A percentile compares a stretch with the other conserved stretches of the same genome.
These are phyloP conservation scores for Eidolon dupreanum DNA, from an alignment of 2,797 vertebrate genomes.

Conservation along the genomic window DNA sequence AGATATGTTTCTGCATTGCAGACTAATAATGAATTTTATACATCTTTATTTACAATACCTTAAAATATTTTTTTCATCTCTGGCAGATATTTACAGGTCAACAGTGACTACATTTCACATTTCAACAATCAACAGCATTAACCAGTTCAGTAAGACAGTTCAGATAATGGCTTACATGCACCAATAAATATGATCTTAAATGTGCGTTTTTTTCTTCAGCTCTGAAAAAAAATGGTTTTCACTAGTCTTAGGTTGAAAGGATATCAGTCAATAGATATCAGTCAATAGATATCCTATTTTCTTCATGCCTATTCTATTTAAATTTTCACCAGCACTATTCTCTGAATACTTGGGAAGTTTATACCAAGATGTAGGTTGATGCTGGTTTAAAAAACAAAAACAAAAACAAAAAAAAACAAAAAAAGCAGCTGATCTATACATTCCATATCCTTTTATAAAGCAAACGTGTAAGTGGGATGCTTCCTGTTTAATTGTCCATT, in stretches of 20 bases:
- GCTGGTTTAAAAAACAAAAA: constrained; percentile 57
- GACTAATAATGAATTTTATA: constrained; percentile 91
- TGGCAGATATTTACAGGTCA: constrained; percentile 93
- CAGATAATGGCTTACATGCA: constrained; percentile 91
- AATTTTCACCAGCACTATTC: constrained; percentile 78
- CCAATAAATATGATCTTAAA: constrained; percentile 86
- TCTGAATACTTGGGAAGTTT: constrained; percentile 45
- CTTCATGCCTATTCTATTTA: constrained; percentile 69
- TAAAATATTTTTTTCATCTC: constrained; percentile 95
- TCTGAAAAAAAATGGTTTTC: constrained; percentile 76
- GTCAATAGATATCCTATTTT: constrained; percentile 74
- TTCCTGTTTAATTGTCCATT: constrained; percentile 73
- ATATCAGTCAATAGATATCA: constrained; percentile 74
- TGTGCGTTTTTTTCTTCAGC: constrained; percentile 79
- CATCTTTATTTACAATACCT: constrained; percentile 97
- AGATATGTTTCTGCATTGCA: constrained; percentile 91
- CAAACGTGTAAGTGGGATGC: constrained; percentile 52
- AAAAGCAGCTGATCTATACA: constrained; percentile 12
- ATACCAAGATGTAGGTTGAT: constrained; percentile 62
- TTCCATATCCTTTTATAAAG: constrained; percentile 38
- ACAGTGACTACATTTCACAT: constrained; percentile 95
- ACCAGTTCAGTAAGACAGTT: constrained; percentile 91
- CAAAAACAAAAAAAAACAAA: background rate
- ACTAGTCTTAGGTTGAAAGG: constrained; percentile 81
- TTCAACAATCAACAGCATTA: constrained; percentile 91